phyloP scores from a whole-genome alignment of 2,113 vertebrate genomes.

The Acrocephalus kingi region DNA sequence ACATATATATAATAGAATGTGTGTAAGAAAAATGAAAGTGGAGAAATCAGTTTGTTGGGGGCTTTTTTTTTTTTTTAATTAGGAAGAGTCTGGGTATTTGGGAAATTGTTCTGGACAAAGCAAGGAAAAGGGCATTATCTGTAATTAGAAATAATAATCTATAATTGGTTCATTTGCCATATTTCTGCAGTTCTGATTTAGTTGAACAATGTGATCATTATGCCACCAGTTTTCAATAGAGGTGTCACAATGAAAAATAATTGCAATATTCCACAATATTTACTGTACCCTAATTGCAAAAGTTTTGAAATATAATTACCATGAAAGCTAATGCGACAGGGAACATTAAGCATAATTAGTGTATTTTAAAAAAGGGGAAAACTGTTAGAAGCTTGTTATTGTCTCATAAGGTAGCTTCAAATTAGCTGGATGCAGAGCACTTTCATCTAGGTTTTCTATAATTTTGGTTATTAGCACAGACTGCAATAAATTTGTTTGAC shows the following conservation, averaged over 20 bases:
- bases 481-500: conserved; percentile 85
- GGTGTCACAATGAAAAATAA: conserved; percentile 90
- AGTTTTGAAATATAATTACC: conserved; percentile 90
- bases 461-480: conserved; percentile 82
- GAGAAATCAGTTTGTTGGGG: background rate
- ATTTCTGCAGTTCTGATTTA: conserved; percentile 86
- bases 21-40: background rate
- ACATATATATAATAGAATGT: background rate
- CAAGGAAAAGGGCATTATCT: conserved; percentile 82
- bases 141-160: conserved; percentile 87
- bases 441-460: conserved; percentile 81
- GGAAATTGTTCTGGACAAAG: conserved; percentile 81
- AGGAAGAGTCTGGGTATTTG: conserved; percentile 59
- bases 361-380: conserved; percentile 78
- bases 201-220: conserved; percentile 86
- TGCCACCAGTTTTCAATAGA: conserved; percentile 83
- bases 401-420: conserved; percentile 85
- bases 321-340: conserved; percentile 87
- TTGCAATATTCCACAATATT: conserved; percentile 89
- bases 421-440: conserved; percentile 80
- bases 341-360: conserved; percentile 89
- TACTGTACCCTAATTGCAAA: conserved; percentile 88
- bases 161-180: conserved; percentile 87
- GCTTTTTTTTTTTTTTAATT: conserved; percentile 23
- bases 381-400: conserved; percentile 87